Conservation (phyloP, 2,797 vertebrate species). For the Alfaro cultratus region DNA sequence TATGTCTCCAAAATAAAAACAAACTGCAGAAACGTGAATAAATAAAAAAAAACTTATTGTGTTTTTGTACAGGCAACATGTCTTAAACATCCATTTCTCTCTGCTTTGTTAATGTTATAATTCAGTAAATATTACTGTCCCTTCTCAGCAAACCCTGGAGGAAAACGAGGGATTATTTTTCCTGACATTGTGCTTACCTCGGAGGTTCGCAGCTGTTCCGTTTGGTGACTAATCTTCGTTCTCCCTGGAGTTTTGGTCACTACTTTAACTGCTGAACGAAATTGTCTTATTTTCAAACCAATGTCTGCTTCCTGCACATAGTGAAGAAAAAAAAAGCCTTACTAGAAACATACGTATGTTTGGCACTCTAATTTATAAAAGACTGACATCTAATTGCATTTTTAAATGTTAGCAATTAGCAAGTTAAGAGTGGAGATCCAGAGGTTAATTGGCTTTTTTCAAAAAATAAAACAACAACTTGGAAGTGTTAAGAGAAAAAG, state of each 20-base stretch:
- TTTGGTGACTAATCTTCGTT: constrained; percentile 1
- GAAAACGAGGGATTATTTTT: background rate
- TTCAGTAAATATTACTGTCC: background rate
- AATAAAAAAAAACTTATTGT: background rate
- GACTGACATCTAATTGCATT: no score
- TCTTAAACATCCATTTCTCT: background rate
- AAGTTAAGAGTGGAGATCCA: constrained; percentile 1
- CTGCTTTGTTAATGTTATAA: background rate
- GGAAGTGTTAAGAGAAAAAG: constrained; percentile 3
- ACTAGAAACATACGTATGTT: background rate
- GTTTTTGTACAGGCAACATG: background rate
- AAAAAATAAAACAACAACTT: background rate
- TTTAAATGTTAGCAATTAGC: background rate
- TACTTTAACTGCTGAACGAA: background rate
- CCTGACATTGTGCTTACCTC: background rate
- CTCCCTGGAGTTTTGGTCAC: background rate
- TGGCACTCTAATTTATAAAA: background rate
- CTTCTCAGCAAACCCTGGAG: background rate
- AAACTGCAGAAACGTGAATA: background rate
- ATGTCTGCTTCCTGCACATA: background rate
- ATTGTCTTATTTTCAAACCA: background rate
- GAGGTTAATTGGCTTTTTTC: constrained; percentile 8
- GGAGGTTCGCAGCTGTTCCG: background rate
- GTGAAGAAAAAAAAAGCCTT: background rate
- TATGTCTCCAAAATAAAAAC: no score